Conservation (phyloP, 2,797 vertebrate genomes). For the Gila robusta region DNA sequence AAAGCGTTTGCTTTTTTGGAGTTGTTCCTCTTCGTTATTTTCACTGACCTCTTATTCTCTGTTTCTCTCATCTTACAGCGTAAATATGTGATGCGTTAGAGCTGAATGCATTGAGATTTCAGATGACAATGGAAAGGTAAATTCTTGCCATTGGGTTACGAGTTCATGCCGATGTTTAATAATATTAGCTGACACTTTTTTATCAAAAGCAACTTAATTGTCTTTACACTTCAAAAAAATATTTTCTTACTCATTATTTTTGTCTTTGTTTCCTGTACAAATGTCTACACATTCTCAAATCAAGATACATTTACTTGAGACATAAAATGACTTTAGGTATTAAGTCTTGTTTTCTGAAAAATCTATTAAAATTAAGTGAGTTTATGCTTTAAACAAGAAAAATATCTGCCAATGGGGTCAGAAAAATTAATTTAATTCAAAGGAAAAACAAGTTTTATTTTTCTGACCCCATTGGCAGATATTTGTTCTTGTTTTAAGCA, state of each 20-base stretch:
- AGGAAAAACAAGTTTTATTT: neutral
- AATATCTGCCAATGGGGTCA: neutral
- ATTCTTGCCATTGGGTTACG: neutral
- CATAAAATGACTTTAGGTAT: neutral
- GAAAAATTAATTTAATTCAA: neutral
- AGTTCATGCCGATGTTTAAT: neutral
- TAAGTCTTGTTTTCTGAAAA: neutral
- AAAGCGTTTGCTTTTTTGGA: slow-evolving; percentile 79
- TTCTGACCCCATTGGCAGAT: neutral
- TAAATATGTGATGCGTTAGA: slow-evolving; percentile 27
- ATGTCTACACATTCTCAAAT: neutral
- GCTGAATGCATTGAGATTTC: neutral
- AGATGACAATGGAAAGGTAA: slow-evolving; percentile 30
- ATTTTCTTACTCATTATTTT: neutral
- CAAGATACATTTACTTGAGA: neutral
- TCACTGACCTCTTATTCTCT: slow-evolving; percentile 57
- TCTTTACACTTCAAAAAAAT: neutral
- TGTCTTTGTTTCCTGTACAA: neutral
- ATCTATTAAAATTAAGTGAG: neutral
- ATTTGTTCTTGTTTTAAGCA: neutral
- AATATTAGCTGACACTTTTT: neutral
- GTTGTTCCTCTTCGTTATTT: slow-evolving; percentile 84
- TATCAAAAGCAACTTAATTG: neutral
- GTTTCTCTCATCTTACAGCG: slow-evolving; percentile 35
- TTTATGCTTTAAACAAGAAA: neutral